phyloP scores from a whole-genome alignment of 2,113 vertebrate genomes.

The Kryptolebias marmoratus region DNA sequence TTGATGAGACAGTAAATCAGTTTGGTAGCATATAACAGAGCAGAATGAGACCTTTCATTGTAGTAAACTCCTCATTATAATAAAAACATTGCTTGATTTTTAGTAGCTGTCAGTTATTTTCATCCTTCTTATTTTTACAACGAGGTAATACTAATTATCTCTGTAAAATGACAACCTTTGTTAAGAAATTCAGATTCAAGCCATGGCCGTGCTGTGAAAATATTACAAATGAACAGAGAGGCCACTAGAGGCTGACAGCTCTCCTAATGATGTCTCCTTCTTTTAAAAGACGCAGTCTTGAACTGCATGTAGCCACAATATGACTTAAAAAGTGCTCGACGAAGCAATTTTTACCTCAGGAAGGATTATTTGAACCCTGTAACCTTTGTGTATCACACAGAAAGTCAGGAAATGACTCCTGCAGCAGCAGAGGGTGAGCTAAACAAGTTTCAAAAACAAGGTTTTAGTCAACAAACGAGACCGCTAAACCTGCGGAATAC shows the following conservation, averaged over 20 bases:
- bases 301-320: neutral
- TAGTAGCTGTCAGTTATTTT: no score
- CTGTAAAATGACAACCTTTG: no score
- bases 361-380: conserved; percentile 11
- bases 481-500: conserved; percentile 25
- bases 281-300: neutral
- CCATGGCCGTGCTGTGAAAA: neutral
- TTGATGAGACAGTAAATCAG: no score
- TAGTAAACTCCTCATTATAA: no score
- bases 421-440: conserved; percentile 1
- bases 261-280: neutral
- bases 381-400: conserved; percentile 19
- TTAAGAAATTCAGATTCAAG: no score
- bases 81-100: no score
- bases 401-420: neutral
- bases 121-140: no score
- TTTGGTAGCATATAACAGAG: no score
- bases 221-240: neutral
- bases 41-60: no score
- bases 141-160: no score
- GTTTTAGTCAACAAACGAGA: conserved; percentile 1
- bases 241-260: conserved; percentile 46
- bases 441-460: conserved; percentile 13
- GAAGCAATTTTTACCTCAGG: neutral
- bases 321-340: neutral